Conservation (phyloP, 2,888 invertebrate genomes). For the Zygothrica quintamaculata region DNA sequence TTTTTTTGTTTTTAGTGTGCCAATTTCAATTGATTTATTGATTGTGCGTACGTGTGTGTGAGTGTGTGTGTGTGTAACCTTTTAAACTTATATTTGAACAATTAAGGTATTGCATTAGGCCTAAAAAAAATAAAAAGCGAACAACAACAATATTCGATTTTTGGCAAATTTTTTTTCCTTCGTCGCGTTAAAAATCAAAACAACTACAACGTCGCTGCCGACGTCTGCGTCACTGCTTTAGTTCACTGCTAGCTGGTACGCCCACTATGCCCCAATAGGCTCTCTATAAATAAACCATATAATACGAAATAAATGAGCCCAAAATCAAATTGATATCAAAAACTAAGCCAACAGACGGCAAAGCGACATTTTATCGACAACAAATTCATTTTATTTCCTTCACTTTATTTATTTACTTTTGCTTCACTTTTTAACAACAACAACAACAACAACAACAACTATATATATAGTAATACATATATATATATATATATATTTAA, state of each 20-base stretch:
- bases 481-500: background rate
- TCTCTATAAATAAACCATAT: slow-evolving; percentile 51
- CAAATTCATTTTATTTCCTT: slow-evolving; percentile 3
- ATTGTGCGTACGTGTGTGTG: slow-evolving; percentile 44
- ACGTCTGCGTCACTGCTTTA: background rate
- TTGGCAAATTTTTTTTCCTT: slow-evolving; percentile 18
- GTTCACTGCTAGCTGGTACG: slow-evolving; percentile 7
- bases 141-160: slow-evolving; percentile 6
- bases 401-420: background rate
- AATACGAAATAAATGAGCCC: slow-evolving; percentile 29
- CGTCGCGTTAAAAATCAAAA: slow-evolving; percentile 7
- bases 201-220: slow-evolving; percentile 4
- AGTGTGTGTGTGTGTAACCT: slow-evolving; percentile 5
- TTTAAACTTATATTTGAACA: slow-evolving; percentile 10
- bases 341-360: slow-evolving; percentile 15
- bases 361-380: slow-evolving; percentile 19
- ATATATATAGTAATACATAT: background rate
- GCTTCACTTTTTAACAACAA: too few relatives aligned
- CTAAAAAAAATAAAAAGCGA: slow-evolving; percentile 1
- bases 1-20: slow-evolving; percentile 25
- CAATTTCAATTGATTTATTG: slow-evolving; percentile 62
- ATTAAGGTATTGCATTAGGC: slow-evolving; percentile 30
- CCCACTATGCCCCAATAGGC: slow-evolving; percentile 28
- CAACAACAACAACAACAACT: too few relatives aligned
- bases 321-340: slow-evolving; percentile 43